Conservation (phyloP, 2,888 invertebrate genomes). For the Subacronicta megacephala region DNA sequence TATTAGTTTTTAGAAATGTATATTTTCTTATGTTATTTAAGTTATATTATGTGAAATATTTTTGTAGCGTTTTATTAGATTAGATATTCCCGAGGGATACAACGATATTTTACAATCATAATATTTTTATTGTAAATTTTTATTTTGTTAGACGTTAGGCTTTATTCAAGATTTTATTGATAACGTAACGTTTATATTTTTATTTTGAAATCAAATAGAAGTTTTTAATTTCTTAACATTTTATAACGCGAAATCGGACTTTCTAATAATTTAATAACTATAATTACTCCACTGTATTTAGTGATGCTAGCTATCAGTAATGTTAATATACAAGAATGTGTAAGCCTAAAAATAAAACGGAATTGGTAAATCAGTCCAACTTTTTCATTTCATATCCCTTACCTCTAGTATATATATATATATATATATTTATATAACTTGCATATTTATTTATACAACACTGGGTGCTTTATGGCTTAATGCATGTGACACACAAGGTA, state of each 20-base stretch:
- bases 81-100: conserved; percentile 79
- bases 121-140: conserved; percentile 84
- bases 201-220: conserved; percentile 57
- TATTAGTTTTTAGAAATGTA: conserved; percentile 70
- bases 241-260: conserved; percentile 51
- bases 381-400: conserved; percentile 59
- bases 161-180: conserved; percentile 62
- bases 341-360: conserved; percentile 84
- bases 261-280: conserved; percentile 56
- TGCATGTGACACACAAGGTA: conserved; percentile 27
- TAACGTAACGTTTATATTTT: conserved; percentile 62
- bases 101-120: conserved; percentile 81
- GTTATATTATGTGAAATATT: conserved; percentile 78
- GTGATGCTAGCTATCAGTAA: conserved; percentile 75
- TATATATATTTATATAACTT: not conserved
- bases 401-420: conserved; percentile 3
- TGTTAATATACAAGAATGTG: conserved; percentile 76
- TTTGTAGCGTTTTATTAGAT: conserved; percentile 74
- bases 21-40: conserved; percentile 73
- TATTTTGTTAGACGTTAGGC: conserved; percentile 82
- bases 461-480: conserved; percentile 39
- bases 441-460: not conserved
- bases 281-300: conserved; percentile 67
- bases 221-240: conserved; percentile 57
- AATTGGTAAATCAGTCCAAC: conserved; percentile 78